phyloP scores from a whole-genome alignment of 2,797 vertebrate genomes.

The Enteromius mattozi region DNA sequence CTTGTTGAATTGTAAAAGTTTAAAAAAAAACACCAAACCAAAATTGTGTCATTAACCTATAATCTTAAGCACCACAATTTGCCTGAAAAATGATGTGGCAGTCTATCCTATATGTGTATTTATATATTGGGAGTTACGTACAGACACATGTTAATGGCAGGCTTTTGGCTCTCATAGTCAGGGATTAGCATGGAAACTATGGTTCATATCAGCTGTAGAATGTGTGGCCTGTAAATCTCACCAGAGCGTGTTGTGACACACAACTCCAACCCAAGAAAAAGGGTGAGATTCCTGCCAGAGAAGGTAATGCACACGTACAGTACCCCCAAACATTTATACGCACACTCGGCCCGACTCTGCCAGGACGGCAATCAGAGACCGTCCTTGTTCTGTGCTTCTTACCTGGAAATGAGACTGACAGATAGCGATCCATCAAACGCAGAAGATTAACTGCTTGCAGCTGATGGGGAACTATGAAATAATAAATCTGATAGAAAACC shows the following conservation, averaged over 20 bases:
- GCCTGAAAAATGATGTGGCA: not conserved
- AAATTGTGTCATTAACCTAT: not conserved
- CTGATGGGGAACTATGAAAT: slow-evolving; percentile 74
- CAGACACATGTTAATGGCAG: not conserved
- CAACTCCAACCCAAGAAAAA: slow-evolving; percentile 44
- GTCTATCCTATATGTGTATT: not conserved
- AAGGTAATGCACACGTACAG: slow-evolving; percentile 45
- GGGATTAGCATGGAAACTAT: slow-evolving; percentile 44
- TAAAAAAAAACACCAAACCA: not conserved
- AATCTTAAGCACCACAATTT: not conserved
- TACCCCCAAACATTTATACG: slow-evolving; percentile 45
- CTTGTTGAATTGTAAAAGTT: not conserved
- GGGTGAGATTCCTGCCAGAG: slow-evolving; percentile 64
- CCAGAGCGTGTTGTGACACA: slow-evolving; percentile 61
- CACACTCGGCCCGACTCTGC: slow-evolving; percentile 55
- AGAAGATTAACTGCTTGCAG: slow-evolving; percentile 68
- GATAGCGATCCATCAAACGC: slow-evolving; percentile 68
- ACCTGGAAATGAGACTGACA: slow-evolving; percentile 67
- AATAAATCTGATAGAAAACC: slow-evolving; percentile 66
- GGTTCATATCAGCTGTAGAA: slow-evolving; percentile 39
- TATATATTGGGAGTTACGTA: no score
- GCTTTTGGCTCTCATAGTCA: slow-evolving; percentile 26
- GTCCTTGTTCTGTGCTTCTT: slow-evolving; percentile 64
- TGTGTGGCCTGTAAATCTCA: slow-evolving; percentile 49
- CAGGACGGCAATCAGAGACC: slow-evolving; percentile 67